phyloP scores from a whole-genome alignment of 2,113 vertebrate genomes.

The Bambusicola thoracicus region DNA sequence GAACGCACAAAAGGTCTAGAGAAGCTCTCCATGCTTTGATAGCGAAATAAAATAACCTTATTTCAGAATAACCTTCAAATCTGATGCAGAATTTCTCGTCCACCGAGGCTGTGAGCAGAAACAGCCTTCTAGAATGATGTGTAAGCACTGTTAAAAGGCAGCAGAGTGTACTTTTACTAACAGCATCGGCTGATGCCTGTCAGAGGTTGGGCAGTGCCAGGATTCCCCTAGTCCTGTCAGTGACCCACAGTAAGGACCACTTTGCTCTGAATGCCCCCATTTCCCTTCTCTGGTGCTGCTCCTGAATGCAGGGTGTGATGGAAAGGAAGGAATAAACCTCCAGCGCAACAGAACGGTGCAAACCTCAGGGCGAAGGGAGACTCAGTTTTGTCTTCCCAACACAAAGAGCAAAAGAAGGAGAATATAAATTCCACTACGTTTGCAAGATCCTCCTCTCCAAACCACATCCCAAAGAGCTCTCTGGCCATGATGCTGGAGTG shows the following conservation, averaged over 20 bases:
- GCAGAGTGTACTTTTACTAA: not conserved
- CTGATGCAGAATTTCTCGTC: not conserved
- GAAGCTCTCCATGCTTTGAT: not conserved
- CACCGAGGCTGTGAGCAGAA: not conserved
- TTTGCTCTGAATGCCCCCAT: not conserved
- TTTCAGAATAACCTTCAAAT: not conserved
- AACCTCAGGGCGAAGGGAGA: not conserved
- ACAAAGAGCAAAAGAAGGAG: not conserved
- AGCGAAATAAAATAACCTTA: not conserved
- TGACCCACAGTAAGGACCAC: not conserved
- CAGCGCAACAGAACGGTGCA: not conserved
- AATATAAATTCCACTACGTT: not conserved
- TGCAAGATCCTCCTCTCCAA: not conserved
- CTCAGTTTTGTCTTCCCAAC: not conserved
- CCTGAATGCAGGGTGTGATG: too few species aligned
- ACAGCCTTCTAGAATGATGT: fast-evolving
- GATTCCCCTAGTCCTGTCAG: not conserved
- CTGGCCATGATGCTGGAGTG: not conserved
- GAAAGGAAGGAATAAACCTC: not conserved
- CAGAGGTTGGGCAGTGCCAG: fast-evolving
- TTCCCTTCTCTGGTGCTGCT: not conserved
- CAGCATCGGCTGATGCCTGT: not conserved
- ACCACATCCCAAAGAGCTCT: not conserved
- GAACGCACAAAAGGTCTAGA: not conserved
- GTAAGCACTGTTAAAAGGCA: not conserved